Percentiles rank a stretch among this genome's conserved stretches.
These are phyloP conservation scores for Euplexia lucipara DNA, from an alignment of 2,888 invertebrate species.

Conservation along the genomic window DNA sequence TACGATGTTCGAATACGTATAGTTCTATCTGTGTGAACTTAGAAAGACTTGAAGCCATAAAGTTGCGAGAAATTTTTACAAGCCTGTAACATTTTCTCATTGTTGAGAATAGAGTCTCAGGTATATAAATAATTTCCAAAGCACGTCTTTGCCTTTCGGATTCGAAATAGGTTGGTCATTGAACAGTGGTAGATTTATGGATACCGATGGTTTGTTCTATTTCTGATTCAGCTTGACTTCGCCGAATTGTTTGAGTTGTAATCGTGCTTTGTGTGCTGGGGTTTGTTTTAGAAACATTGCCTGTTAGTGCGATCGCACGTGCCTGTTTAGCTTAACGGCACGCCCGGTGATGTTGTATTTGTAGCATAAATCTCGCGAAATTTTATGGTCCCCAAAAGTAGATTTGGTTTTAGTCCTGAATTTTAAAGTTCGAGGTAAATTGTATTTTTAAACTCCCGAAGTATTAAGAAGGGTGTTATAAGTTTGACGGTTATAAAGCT, in stretches of 20 bases:
- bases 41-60: not conserved
- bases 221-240: slow-evolving; percentile 71
- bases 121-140: slow-evolving; percentile 1
- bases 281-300: slow-evolving; percentile 86
- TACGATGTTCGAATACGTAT: not conserved
- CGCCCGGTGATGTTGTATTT: slow-evolving; percentile 70
- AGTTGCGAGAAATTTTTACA: slow-evolving; percentile 3
- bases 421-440: slow-evolving; percentile 12
- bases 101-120: not conserved
- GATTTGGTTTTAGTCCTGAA: not conserved
- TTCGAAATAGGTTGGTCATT: slow-evolving; percentile 33
- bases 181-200: slow-evolving; percentile 37
- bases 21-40: slow-evolving; percentile 1
- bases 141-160: not conserved
- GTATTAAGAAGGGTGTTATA: not conserved
- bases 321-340: slow-evolving; percentile 84
- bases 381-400: not conserved
- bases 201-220: slow-evolving; percentile 64
- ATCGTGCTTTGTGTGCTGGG: slow-evolving; percentile 77
- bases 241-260: slow-evolving; percentile 72
- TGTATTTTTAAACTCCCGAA: not conserved
- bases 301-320: slow-evolving; percentile 82
- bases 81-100: not conserved
- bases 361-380: slow-evolving; percentile 66
- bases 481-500: not conserved